phyloP scores from a whole-genome alignment of 2,888 invertebrate genomes.

The Polyommatus icarus region DNA sequence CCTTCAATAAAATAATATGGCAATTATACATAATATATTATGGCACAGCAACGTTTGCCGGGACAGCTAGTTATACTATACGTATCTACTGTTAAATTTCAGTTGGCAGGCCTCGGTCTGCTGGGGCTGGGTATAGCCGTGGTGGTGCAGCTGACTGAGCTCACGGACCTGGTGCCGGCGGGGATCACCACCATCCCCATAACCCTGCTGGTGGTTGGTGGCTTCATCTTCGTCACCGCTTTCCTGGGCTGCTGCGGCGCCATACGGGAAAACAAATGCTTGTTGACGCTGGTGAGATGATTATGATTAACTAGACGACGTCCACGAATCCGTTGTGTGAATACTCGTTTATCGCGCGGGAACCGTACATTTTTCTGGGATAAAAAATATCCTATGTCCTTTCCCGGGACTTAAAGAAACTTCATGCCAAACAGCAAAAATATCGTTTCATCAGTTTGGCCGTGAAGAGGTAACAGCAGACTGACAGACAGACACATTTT shows the following conservation, averaged over 20 bases:
- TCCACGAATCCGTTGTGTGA: slow-evolving; percentile 32
- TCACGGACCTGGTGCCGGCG: slow-evolving; percentile 48
- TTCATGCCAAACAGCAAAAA: too few relatives aligned
- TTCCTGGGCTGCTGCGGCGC: slow-evolving; percentile 94
- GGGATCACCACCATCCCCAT: slow-evolving; percentile 48
- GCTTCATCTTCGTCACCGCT: slow-evolving; percentile 85
- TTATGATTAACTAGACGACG: slow-evolving; percentile 35
- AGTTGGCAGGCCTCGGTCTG: slow-evolving; percentile 52
- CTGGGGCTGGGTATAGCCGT: slow-evolving; percentile 49
- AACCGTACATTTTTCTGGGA: too few relatives aligned
- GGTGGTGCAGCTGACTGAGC: slow-evolving; percentile 43
- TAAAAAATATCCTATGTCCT: too few relatives aligned
- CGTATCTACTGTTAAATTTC: slow-evolving; percentile 36
- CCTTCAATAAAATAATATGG: too few relatives aligned
- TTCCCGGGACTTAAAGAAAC: too few relatives aligned
- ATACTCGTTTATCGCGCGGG: too few relatives aligned
- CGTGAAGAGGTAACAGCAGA: too few relatives aligned
- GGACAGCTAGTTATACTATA: too few relatives aligned
- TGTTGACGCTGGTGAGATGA: slow-evolving; percentile 85
- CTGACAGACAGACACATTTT: too few relatives aligned
- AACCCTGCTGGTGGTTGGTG: slow-evolving; percentile 73
- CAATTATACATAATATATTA: too few relatives aligned
- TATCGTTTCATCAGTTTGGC: too few relatives aligned
- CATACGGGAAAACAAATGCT: slow-evolving; percentile 85
- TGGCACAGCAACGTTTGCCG: too few relatives aligned